phyloP scores from a whole-genome alignment of 37 sponge, comb jelly and placozoan species.

The Axinella damicornis region DNA sequence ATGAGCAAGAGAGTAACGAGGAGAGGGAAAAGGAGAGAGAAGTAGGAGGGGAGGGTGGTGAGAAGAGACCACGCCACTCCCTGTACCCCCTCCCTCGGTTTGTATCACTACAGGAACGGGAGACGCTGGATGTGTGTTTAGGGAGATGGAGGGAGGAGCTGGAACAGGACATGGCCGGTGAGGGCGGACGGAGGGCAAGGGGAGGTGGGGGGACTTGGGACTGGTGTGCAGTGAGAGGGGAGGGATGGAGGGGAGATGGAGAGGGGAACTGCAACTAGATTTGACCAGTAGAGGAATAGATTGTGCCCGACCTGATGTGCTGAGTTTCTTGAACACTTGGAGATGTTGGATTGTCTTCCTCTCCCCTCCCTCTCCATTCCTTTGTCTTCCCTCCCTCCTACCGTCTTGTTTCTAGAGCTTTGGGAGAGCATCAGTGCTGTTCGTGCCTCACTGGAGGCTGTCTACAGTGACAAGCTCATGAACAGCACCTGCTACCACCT shows the following conservation, averaged over 20 bases:
- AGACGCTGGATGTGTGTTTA: conserved; percentile 24
- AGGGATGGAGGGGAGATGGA: conserved; percentile 3
- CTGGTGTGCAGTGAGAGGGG: conserved; percentile 8
- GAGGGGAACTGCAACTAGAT: no score
- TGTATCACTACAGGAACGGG: conserved; percentile 19
- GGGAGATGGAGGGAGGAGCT: conserved; percentile 52
- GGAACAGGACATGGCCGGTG: conserved; percentile 51
- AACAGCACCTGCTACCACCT: conserved; percentile 63
- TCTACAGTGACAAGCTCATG: conserved; percentile 64
- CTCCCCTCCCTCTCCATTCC: no score
- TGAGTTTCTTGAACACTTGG: no score
- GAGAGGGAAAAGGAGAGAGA: no score
- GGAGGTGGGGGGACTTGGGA: background rate
- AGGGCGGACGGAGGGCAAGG: background rate
- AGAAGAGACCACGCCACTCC: conserved; percentile 46
- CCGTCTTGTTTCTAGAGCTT: conserved; percentile 9
- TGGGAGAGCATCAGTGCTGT: conserved; percentile 18
- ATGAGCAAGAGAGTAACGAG: background rate
- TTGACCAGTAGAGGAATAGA: no score
- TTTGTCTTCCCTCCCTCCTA: no score
- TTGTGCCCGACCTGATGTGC: no score
- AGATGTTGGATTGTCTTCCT: no score
- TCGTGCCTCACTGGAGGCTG: conserved; percentile 31
- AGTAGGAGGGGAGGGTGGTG: conserved; percentile 15
- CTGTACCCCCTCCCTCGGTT: conserved; percentile 47